Evolutionary conservation across 2,113 vertebrate genomes (phyloP).

Genomic region (Sinocyclocheilus anophthalmus): DNA sequence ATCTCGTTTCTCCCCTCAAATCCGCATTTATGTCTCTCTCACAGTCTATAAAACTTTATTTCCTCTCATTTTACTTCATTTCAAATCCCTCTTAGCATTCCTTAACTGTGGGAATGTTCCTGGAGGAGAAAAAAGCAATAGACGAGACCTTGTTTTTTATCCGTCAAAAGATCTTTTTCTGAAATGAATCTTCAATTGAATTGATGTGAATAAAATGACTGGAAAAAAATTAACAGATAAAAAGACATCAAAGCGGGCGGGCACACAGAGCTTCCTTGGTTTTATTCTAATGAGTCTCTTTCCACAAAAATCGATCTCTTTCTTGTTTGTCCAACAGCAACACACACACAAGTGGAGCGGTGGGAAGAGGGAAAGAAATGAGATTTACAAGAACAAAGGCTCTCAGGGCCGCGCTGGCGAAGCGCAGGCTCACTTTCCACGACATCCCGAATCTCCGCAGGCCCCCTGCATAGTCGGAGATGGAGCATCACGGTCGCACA

Average conservation of each 20-base stretch:
- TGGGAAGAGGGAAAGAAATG: conserved; percentile 23
- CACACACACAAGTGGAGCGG: conserved; percentile 14
- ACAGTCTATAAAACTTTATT: background rate
- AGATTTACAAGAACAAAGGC: conserved; percentile 34
- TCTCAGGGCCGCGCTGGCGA: conserved; percentile 12
- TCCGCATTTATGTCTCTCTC: background rate
- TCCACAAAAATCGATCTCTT: conserved; percentile 42
- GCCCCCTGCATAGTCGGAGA: background rate
- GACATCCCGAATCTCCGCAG: conserved; percentile 11
- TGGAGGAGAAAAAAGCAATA: conserved; percentile 13
- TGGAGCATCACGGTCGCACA: background rate
- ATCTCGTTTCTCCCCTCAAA: background rate
- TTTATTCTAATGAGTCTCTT: conserved; percentile 41
- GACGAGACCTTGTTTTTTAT: background rate
- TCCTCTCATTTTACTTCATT: background rate
- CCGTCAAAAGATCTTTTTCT: background rate
- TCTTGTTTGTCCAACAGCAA: conserved; percentile 47
- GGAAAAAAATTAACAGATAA: background rate
- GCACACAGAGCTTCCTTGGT: background rate
- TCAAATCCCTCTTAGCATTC: background rate
- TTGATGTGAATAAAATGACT: conserved; percentile 12
- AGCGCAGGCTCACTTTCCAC: background rate
- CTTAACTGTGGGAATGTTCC: background rate
- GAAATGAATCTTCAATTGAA: conserved; percentile 14
- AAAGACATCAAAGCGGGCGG: conserved; percentile 24